Evolutionary conservation across 2,888 invertebrate species (phyloP), one percentile per base, ranked within the genome.

Genomic region (Dexiosoma caninum): DNA sequence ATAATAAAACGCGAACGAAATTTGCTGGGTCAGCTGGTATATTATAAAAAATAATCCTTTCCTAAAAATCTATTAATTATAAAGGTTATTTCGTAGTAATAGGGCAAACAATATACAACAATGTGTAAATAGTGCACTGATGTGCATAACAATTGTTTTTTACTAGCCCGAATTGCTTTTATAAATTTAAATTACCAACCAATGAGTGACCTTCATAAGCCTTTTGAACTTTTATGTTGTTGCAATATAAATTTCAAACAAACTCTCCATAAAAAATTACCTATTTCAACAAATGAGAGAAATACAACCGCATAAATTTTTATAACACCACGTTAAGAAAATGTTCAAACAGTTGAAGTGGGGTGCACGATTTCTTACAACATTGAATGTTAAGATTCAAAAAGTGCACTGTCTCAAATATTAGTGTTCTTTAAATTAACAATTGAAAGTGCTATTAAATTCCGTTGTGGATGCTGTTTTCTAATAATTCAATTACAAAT

Each of bases 301-400:
- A 2, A 12, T 37, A 37, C 2, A 37, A n/a, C 0, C n/a, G 37
- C n/a, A 12, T 37, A 12, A 4, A n/a, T 71, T 59, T 16, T 35
- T 30, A 19, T 19, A 71, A 59, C 9, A 35, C 51, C 60, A 30
- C 51, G 59, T 71, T 30, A 71, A 40, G n/a, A 21, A 19, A 49
- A 30, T 16, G 21, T 30, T 8, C 16, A 30, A 55, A 53, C 8
- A 12, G 27, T 44, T 30, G 12, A 49, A 64, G 40, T 46, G 27
- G 53, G 35, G 53, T 23, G 67, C 76, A 76, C 67, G 76, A 67
- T 60, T 69, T 76, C 60, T 76, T 59, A 21, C 21, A 19, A 12
- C 35, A 57, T 12, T 37, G 2, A 37, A 37, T 37, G 12, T n/a
- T 5, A 27, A 27, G 27, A 27, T 6, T 27, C 3, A 27, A 27